phyloP scores from a whole-genome alignment of 2,888 invertebrate species.

The Thysanoteuthis rhombus region DNA sequence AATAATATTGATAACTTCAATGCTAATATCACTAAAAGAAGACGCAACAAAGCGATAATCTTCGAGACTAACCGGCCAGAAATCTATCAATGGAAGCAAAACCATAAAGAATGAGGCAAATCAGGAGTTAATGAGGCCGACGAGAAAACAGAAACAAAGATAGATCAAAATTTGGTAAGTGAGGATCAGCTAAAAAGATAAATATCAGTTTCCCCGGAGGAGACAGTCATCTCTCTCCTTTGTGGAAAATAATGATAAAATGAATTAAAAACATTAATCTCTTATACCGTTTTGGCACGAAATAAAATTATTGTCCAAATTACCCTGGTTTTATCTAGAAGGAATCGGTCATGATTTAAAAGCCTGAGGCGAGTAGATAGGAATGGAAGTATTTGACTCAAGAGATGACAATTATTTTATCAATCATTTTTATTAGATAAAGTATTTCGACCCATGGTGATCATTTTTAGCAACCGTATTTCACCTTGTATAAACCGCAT shows the following conservation, averaged over 20 bases:
- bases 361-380: not conserved
- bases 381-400: not conserved
- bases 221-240: not conserved
- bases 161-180: not conserved
- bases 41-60: not conserved
- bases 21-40: not conserved
- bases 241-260: not conserved
- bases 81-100: not conserved
- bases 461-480: too few species aligned
- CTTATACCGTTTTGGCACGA: not conserved
- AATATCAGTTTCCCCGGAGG: not conserved
- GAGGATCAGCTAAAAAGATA: not conserved
- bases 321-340: not conserved
- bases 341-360: not conserved
- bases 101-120: not conserved
- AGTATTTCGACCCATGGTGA: too few species aligned
- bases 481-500: too few species aligned
- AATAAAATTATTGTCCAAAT: not conserved
- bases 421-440: too few species aligned
- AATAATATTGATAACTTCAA: not conserved
- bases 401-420: too few species aligned
- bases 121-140: not conserved
- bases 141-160: not conserved
- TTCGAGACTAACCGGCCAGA: not conserved
- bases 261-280: not conserved